A percentile compares a stretch with the other conserved stretches of the same genome.
Conservation (phyloP, 1,140 invertebrate species). For the Subanguina moxae region DNA sequence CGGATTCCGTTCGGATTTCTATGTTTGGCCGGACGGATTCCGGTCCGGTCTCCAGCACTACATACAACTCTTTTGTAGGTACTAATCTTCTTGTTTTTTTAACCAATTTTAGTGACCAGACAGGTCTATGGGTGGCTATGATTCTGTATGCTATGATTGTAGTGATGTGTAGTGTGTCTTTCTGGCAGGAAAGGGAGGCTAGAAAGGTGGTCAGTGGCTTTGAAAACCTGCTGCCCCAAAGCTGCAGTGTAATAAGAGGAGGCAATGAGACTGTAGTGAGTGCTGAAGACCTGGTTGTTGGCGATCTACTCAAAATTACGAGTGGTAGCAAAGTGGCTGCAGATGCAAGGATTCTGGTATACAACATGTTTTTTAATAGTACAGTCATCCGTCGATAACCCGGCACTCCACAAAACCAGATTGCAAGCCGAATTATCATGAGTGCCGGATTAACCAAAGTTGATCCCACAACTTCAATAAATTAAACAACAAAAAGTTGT, state of each 20-base stretch:
- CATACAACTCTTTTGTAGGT: too few relatives aligned
- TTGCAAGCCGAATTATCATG: too few relatives aligned
- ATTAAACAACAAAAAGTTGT: neutral
- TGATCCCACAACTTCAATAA: too few relatives aligned
- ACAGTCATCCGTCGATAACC: too few relatives aligned
- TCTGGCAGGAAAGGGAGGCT: constrained; percentile 40
- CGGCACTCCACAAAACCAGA: too few relatives aligned
- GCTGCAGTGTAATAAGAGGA: constrained; percentile 86
- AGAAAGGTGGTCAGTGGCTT: constrained; percentile 45
- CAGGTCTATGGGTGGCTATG: constrained; percentile 33
- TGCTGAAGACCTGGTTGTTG: constrained; percentile 83
- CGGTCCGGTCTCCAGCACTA: too few relatives aligned
- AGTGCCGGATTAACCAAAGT: too few relatives aligned
- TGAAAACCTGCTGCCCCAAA: constrained; percentile 65
- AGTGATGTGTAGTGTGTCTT: constrained; percentile 42
- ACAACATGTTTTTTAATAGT: neutral
- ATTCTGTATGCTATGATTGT: constrained; percentile 47
- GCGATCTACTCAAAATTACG: constrained; percentile 89
- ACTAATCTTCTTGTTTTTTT: too few relatives aligned
- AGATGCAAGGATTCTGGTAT: constrained; percentile 14
- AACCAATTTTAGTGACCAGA: constrained; percentile 4
- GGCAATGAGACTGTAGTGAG: constrained; percentile 83
- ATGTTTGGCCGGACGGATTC: too few relatives aligned
- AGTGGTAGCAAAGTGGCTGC: constrained; percentile 84
- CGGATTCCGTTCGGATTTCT: too few relatives aligned